A percentile compares a stretch with the other conserved stretches of the same genome.
phyloP scores from a whole-genome alignment of 2,113 vertebrate genomes.

The Crotalus helleri region DNA sequence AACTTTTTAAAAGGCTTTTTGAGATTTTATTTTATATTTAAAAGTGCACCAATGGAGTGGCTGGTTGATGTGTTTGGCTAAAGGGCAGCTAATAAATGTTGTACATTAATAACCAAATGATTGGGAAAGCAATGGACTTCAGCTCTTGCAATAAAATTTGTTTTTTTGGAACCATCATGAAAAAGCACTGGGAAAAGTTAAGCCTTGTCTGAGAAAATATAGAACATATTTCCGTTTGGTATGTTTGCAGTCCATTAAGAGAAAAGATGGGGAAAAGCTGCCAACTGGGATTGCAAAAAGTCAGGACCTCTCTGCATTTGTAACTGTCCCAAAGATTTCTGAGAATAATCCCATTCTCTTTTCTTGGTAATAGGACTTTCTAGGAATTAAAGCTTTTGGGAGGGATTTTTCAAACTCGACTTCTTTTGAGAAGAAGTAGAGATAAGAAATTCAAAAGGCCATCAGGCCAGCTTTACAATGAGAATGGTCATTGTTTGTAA shows the following conservation, averaged over 20 bases:
- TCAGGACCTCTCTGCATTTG: neutral
- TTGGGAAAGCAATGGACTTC: neutral
- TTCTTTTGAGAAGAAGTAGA: neutral
- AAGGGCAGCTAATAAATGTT: neutral
- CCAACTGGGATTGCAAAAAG: neutral
- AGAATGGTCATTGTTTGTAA: neutral
- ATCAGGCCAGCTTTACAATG: neutral
- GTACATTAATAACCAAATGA: neutral
- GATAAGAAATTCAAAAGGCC: neutral
- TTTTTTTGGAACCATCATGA: neutral
- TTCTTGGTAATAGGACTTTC: neutral
- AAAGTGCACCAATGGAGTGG: neutral
- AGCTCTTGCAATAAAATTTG: neutral
- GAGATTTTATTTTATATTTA: neutral
- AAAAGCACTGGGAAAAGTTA: neutral
- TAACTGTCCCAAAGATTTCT: neutral
- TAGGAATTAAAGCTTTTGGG: neutral
- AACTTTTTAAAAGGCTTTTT: neutral
- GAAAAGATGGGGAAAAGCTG: neutral
- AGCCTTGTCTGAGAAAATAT: neutral
- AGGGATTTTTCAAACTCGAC: neutral
- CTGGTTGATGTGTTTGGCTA: neutral
- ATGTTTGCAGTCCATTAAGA: neutral
- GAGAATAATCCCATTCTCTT: neutral
- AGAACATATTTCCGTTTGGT: neutral